Conservation (phyloP, 2,888 invertebrate genomes). For the Heteromurus nitidus region DNA sequence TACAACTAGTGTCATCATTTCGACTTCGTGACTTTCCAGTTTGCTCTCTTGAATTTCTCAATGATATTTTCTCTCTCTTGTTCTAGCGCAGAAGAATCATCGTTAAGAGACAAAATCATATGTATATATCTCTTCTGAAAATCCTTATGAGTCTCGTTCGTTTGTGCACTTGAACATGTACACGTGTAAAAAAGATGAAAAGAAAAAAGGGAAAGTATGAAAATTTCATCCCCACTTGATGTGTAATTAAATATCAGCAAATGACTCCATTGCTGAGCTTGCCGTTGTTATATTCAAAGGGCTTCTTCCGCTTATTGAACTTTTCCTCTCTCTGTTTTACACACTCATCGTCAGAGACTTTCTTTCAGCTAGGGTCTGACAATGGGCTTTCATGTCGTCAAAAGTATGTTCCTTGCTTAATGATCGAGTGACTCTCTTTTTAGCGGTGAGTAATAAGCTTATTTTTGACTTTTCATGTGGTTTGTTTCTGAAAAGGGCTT, state of each 20-base stretch:
- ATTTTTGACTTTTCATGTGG: background rate
- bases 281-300: slow-evolving; percentile 28
- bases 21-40: slow-evolving; percentile 6
- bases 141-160: background rate
- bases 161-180: background rate
- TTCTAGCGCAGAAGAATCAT: too few species aligned
- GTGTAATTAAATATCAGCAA: slow-evolving; percentile 51
- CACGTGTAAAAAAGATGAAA: background rate
- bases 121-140: background rate
- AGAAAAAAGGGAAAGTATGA: background rate
- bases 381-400: background rate
- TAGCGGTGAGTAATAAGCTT: background rate
- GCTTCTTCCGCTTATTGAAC: slow-evolving; percentile 11
- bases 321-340: slow-evolving; percentile 5
- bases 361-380: background rate
- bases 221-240: slow-evolving; percentile 45
- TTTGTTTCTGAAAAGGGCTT: background rate
- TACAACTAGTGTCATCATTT: slow-evolving; percentile 20
- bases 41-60: slow-evolving; percentile 25
- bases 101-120: too few species aligned
- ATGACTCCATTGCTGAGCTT: slow-evolving; percentile 20
- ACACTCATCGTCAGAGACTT: background rate
- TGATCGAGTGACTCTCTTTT: background rate
- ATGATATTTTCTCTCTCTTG: slow-evolving; percentile 46
- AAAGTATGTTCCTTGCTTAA: slow-evolving; percentile 3